Evolutionary conservation across 2,888 invertebrate species (phyloP), one percentile per base, ranked within the genome.

Genomic region (Urechis unicinctus): DNA sequence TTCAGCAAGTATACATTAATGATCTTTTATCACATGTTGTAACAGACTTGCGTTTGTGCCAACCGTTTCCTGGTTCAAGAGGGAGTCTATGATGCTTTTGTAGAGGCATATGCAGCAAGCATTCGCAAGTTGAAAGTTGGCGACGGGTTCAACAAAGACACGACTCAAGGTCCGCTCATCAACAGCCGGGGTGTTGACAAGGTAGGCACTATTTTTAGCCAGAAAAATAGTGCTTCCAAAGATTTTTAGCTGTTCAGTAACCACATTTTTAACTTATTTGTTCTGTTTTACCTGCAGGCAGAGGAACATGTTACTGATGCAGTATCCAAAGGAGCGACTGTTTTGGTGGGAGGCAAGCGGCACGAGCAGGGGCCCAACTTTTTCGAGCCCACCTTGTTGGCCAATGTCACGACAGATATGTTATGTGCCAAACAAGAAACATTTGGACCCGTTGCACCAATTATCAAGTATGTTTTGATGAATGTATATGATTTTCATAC

Each of bases 361-460:
- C 69, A 70, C 54, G 50, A 54, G 6, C 66, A 85, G n/a, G 93
- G 93, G 0, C 83, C 66, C 6, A 84, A 62, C 82, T 92, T 63
- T 90, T 90, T 79, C 79, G 86, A 91, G 66, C 92, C 97, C 0
- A 97, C 98, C 0, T 77, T 98, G 26, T 74, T 99, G 13, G 85
- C 88, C 2, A 81, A 87, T 74, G 85, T 96, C 0, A 87, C 83
- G 24, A 77, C 84, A 2, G 82, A 87, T n/a, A 96, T 96, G 89
- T 78, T 82, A 54, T 85, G 94, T 49, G 90, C 87, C 67, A 80
- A 80, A 13, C 90, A 91, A 67, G 98, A 99, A 81, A 88, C 96
- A 59, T 98, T 98, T 81, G 98, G 98, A 0, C 98, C 98, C 0
- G 86, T 98, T 2, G 88, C 88, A 52, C 84, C 89, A 5, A 84